Conservation (phyloP, 2,113 vertebrate genomes). For the Guaruba guarouba region DNA sequence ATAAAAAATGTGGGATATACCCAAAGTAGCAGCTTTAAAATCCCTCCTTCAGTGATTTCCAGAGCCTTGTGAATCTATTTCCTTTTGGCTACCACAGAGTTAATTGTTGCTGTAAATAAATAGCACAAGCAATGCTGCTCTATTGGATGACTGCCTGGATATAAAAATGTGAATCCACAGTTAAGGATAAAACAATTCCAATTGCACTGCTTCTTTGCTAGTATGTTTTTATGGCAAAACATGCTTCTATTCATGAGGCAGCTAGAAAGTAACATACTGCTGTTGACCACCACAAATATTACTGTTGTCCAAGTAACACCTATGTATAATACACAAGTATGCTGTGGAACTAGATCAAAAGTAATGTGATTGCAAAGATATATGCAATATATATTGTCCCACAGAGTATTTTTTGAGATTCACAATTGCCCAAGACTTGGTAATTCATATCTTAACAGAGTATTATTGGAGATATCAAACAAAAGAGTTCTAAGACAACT, state of each 20-base stretch:
- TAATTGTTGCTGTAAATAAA: slow-evolving; percentile 52
- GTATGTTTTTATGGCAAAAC: slow-evolving; percentile 6
- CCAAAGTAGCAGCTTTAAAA: not conserved
- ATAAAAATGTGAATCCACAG: slow-evolving; percentile 33
- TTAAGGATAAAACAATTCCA: slow-evolving; percentile 37
- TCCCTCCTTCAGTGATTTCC: not conserved
- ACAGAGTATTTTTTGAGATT: not conserved
- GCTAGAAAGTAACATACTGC: not conserved
- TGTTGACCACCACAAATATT: not conserved
- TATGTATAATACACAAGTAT: slow-evolving; percentile 12
- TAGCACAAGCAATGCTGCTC: slow-evolving; percentile 31
- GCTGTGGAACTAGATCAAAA: not conserved
- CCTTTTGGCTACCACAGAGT: slow-evolving; percentile 47
- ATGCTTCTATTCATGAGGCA: slow-evolving; percentile 4
- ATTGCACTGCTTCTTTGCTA: not conserved
- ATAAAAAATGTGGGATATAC: not conserved
- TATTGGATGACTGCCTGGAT: slow-evolving; percentile 25
- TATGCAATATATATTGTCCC: not conserved
- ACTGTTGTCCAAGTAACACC: not conserved
- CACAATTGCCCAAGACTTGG: not conserved
- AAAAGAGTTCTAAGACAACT: not conserved
- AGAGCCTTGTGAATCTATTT: slow-evolving; percentile 11
- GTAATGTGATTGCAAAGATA: not conserved
- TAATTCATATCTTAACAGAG: not conserved
- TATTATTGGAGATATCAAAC: not conserved